Percentiles rank a stretch among this genome's conserved stretches.
phyloP scores from a whole-genome alignment of 1,140 invertebrate species.

The Listronotus oregonensis region DNA sequence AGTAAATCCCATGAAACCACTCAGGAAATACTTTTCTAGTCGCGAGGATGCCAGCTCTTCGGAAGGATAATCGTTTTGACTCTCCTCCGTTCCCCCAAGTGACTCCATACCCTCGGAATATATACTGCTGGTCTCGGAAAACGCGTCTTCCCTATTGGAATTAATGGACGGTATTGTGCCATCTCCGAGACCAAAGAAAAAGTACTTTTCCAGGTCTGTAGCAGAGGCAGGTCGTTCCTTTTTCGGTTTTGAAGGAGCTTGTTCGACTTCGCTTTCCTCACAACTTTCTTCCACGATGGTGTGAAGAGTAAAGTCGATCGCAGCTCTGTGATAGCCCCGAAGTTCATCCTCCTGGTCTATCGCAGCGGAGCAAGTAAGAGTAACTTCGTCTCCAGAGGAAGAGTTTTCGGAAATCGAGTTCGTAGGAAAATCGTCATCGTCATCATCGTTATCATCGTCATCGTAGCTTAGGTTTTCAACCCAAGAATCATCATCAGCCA shows the following conservation, averaged over 20 bases:
- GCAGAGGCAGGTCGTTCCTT: conserved; percentile 70
- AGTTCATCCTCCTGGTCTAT: conserved; percentile 79
- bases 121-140: conserved; percentile 86
- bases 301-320: conserved; percentile 87
- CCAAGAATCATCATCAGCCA: conserved; percentile 87
- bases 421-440: conserved; percentile 66
- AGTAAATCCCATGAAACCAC: conserved; percentile 82
- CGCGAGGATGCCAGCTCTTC: conserved; percentile 82
- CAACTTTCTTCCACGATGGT: conserved; percentile 94
- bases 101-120: conserved; percentile 83
- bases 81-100: conserved; percentile 61
- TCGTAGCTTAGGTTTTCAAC: conserved; percentile 81
- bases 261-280: conserved; percentile 84
- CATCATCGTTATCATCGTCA: conserved; percentile 58
- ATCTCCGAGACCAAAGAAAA: conserved; percentile 82
- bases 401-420: conserved; percentile 63
- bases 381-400: conserved; percentile 63
- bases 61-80: conserved; percentile 58
- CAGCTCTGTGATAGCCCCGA: conserved; percentile 75
- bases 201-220: conserved; percentile 89
- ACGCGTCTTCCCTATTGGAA: conserved; percentile 66
- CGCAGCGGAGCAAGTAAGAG: conserved; percentile 58
- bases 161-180: conserved; percentile 62
- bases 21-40: conserved; percentile 88
- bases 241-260: conserved; percentile 58